Conservation (phyloP, 1,140 invertebrate species). For the Pogonomyrmex californicus region DNA sequence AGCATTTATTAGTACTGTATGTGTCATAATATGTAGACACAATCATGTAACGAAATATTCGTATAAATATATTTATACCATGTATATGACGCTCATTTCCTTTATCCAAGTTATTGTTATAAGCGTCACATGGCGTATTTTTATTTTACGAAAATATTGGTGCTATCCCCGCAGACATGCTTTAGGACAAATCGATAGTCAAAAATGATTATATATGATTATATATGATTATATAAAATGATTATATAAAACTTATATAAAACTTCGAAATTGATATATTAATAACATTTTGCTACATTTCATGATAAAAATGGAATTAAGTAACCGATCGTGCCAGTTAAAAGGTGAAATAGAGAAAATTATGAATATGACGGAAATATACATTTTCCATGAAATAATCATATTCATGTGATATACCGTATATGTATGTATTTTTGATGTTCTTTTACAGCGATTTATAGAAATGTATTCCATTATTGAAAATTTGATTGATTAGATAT, state of each 20-base stretch:
- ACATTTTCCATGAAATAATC: neutral
- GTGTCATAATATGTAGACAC: conserved; percentile 70
- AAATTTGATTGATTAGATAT: neutral
- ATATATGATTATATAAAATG: neutral
- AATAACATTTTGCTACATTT: neutral
- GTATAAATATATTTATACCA: conserved; percentile 76
- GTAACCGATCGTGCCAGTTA: neutral
- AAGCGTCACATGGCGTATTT: neutral
- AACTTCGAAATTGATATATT: neutral
- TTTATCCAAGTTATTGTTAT: conserved; percentile 9
- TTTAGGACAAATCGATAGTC: neutral
- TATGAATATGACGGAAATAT: neutral
- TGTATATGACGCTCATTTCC: conserved; percentile 42
- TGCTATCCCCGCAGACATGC: neutral
- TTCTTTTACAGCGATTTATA: conserved; percentile 17
- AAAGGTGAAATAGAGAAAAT: neutral
- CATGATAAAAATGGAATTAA: neutral
- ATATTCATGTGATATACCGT: too few species aligned
- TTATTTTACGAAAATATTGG: neutral
- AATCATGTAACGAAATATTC: conserved; percentile 67
- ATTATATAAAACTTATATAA: conserved; percentile 7
- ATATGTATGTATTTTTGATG: neutral
- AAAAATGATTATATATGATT: neutral
- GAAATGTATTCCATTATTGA: neutral
- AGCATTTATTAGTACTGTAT: conserved; percentile 72